phyloP scores from a whole-genome alignment of 2,888 invertebrate species.

The Zygothrica quintamaculata region DNA sequence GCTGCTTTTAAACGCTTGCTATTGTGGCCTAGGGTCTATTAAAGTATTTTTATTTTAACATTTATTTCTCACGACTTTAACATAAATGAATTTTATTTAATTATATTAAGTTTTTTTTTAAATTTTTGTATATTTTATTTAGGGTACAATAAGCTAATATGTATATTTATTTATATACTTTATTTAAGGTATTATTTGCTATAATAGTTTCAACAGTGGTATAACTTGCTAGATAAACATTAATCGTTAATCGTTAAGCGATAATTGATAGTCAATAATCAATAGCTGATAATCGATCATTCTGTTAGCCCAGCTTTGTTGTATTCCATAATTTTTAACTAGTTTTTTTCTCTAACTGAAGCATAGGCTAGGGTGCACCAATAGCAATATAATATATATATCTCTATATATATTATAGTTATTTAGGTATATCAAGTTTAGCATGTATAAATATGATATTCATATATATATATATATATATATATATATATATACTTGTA shows the following conservation, averaged over 20 bases:
- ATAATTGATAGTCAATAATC: constrained; percentile 10
- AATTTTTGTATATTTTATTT: constrained; percentile 36
- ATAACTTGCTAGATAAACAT: constrained; percentile 56
- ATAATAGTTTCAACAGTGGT: constrained; percentile 72
- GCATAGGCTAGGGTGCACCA: constrained; percentile 67
- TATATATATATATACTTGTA: constrained; percentile 75
- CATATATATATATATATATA: constrained; percentile 54
- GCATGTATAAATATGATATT: constrained; percentile 57
- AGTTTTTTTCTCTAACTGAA: constrained; percentile 60
- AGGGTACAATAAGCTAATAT: constrained; percentile 36
- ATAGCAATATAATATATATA: constrained; percentile 44
- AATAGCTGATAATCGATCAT: neutral
- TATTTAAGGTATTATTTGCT: constrained; percentile 45
- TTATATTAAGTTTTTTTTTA: constrained; percentile 23
- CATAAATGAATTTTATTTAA: too few relatives aligned
- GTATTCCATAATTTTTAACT: constrained; percentile 42
- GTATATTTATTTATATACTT: constrained; percentile 45
- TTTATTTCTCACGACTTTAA: too few relatives aligned
- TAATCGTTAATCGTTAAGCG: constrained; percentile 36
- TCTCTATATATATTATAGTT: constrained; percentile 36
- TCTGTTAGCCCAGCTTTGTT: neutral
- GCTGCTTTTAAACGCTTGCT: constrained; percentile 60
- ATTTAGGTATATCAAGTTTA: constrained; percentile 52
- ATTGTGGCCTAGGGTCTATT: constrained; percentile 41
- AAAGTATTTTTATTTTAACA: constrained; percentile 25